A percentile compares a stretch with the other conserved stretches of the same genome.
phyloP scores from a whole-genome alignment of 2,888 invertebrate species.

The Ligdia adustata region DNA sequence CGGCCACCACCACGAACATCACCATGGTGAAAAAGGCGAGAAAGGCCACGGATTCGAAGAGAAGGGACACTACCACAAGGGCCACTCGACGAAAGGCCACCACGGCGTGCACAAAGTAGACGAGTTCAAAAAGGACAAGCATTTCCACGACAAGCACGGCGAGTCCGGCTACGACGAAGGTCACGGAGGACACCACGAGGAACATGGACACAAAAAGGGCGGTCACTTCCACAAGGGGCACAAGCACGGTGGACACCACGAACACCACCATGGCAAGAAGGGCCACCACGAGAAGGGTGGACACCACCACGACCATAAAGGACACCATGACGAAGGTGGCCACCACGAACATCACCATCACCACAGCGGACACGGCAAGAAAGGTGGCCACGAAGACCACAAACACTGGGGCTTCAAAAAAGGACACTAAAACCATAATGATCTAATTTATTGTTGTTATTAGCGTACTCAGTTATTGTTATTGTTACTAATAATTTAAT shows the following conservation, averaged over 20 bases:
- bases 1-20: slow-evolving; percentile 85
- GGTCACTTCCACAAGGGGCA: slow-evolving; percentile 91
- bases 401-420: slow-evolving; percentile 90
- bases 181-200: slow-evolving; percentile 90
- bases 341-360: slow-evolving; percentile 91
- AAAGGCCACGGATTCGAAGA: slow-evolving; percentile 82
- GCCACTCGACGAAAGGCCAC: slow-evolving; percentile 93
- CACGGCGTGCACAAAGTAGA: slow-evolving; percentile 93
- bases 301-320: slow-evolving; percentile 91
- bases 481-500: slow-evolving; percentile 7
- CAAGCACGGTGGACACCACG: slow-evolving; percentile 89
- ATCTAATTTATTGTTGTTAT: slow-evolving; percentile 27
- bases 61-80: slow-evolving; percentile 90
- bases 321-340: slow-evolving; percentile 90
- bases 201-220: slow-evolving; percentile 91
- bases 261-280: slow-evolving; percentile 91
- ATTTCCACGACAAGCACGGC: slow-evolving; percentile 93
- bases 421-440: slow-evolving; percentile 61
- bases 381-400: slow-evolving; percentile 90
- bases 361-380: slow-evolving; percentile 89
- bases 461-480: slow-evolving; percentile 30
- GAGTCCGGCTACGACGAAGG: slow-evolving; percentile 90
- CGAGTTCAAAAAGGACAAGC: slow-evolving; percentile 93
- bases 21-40: slow-evolving; percentile 86
- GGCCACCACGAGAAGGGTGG: slow-evolving; percentile 91